These are phyloP conservation scores for Patella depressa DNA, from an alignment of 2,888 invertebrate species.

Conservation along the genomic window DNA sequence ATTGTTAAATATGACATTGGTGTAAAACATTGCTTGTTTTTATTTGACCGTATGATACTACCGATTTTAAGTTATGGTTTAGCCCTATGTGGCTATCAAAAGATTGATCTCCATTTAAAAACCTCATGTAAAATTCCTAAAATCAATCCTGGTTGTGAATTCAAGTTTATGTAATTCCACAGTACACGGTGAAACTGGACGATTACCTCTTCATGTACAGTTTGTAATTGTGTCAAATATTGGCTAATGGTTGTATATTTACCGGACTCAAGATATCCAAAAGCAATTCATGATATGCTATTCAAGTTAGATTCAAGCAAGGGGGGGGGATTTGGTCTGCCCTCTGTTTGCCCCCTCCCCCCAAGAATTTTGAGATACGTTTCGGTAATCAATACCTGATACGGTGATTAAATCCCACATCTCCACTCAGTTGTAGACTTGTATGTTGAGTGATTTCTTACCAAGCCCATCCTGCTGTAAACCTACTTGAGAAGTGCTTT, in stretches of 20 bases:
- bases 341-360: too few species aligned
- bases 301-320: constrained; percentile 11
- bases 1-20: background rate
- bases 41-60: constrained; percentile 20
- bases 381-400: too few species aligned
- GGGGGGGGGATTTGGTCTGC: constrained; percentile 16
- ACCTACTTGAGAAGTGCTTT: too few species aligned
- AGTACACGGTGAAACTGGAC: constrained; percentile 21
- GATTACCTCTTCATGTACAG: constrained; percentile 15
- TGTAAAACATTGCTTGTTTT: constrained; percentile 8
- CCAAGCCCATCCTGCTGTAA: too few species aligned
- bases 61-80: constrained; percentile 20
- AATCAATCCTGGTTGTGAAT: constrained; percentile 10
- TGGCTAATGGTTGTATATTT: constrained; percentile 23
- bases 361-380: too few species aligned
- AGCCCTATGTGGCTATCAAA: constrained; percentile 20
- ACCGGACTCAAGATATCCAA: constrained; percentile 19
- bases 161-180: constrained; percentile 15
- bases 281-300: constrained; percentile 23
- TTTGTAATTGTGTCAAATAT: constrained; percentile 15
- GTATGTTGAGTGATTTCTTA: too few species aligned
- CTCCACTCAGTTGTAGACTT: too few species aligned
- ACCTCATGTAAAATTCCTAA: constrained; percentile 20
- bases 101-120: constrained; percentile 18
- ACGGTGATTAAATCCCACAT: too few species aligned